phyloP scores from a whole-genome alignment of 2,113 vertebrate species.

The Piaya cayana region DNA sequence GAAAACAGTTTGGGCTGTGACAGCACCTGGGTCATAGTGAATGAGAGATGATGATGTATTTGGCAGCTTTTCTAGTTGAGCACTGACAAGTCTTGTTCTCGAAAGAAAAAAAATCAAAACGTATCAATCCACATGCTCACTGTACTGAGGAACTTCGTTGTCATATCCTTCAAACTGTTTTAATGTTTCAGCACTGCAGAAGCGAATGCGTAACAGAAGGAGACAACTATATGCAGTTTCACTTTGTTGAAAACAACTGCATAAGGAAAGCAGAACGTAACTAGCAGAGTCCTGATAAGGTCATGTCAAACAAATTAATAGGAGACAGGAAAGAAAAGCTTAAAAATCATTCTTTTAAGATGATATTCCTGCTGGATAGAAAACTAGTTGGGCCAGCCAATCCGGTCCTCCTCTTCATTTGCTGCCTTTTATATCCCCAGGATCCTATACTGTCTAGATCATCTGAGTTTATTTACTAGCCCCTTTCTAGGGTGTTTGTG shows the following conservation, averaged over 20 bases:
- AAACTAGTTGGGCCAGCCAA: conserved; percentile 26
- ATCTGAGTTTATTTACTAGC: background rate
- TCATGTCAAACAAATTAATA: conserved; percentile 51
- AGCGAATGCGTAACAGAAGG: conserved; percentile 52
- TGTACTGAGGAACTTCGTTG: conserved; percentile 62
- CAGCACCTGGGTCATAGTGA: conserved; percentile 65
- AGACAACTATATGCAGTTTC: conserved; percentile 67
- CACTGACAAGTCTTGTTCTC: conserved; percentile 68
- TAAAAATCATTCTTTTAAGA: background rate
- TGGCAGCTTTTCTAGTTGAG: conserved; percentile 61
- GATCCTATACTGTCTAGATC: background rate
- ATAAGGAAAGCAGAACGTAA: conserved; percentile 34
- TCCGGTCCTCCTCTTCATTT: background rate
- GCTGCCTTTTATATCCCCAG: background rate
- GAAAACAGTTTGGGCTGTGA: conserved; percentile 58
- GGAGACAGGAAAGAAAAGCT: background rate
- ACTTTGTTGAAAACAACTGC: conserved; percentile 54
- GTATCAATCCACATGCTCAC: conserved; percentile 64
- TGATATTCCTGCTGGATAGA: conserved; percentile 27
- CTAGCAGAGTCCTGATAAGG: conserved; percentile 61
- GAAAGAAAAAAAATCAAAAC: conserved; percentile 66
- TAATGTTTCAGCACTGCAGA: conserved; percentile 41
- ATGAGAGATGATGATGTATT: conserved; percentile 57
- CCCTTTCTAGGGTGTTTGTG: background rate
- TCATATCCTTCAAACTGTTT: conserved; percentile 65